A percentile compares a stretch with the other conserved stretches of the same genome.
Conservation (phyloP, 2,113 vertebrate genomes). For the Lophochroa leadbeateri region DNA sequence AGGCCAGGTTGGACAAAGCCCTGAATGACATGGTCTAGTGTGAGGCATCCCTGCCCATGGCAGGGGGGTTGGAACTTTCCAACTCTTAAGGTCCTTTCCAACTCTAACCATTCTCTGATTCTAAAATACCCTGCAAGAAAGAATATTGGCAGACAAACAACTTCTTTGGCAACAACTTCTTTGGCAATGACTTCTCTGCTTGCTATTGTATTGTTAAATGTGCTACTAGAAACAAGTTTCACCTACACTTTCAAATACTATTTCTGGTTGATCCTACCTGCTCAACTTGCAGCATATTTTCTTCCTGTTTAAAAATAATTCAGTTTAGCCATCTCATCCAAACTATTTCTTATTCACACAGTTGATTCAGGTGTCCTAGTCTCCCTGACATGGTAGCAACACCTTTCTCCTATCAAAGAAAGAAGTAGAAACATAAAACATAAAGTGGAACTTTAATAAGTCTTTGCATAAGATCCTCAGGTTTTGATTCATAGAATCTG, state of each 20-base stretch:
- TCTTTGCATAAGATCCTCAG: background rate
- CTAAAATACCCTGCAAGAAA: background rate
- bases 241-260: background rate
- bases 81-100: background rate
- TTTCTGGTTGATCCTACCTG: background rate
- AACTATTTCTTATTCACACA: background rate
- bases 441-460: background rate
- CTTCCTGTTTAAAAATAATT: background rate
- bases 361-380: background rate
- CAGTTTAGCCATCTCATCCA: background rate
- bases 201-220: background rate
- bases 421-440: background rate
- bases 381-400: background rate
- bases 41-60: background rate
- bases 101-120: background rate
- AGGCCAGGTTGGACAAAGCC: background rate
- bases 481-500: background rate
- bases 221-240: background rate
- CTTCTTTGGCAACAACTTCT: background rate
- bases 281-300: background rate
- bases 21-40: background rate
- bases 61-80: background rate
- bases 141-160: background rate
- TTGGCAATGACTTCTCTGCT: background rate
- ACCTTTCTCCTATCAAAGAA: background rate